phyloP scores from a whole-genome alignment of 35 echinoderm and acorn worm genomes.

The Apostichopus parvimensis region DNA sequence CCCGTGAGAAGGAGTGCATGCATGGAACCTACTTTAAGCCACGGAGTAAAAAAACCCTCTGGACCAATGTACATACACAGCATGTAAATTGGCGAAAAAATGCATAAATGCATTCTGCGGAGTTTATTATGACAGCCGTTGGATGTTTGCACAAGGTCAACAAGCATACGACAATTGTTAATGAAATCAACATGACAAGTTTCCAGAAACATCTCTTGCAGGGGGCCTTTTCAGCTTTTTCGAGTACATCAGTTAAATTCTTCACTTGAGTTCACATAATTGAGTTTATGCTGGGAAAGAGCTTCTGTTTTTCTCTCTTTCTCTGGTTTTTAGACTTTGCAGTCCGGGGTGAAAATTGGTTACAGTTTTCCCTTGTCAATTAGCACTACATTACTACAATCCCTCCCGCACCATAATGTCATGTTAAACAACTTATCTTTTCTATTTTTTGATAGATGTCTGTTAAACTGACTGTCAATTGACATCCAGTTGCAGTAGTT shows the following conservation, averaged over 20 bases:
- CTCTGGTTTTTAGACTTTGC: too few species aligned
- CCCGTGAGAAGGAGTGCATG: too few species aligned
- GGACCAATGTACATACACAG: too few species aligned
- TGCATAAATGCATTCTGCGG: too few species aligned
- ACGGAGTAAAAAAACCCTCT: too few species aligned
- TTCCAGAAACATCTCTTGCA: not conserved
- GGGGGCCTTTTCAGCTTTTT: not conserved
- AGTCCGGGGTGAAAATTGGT: not conserved
- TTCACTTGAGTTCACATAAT: not conserved
- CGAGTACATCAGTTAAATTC: not conserved
- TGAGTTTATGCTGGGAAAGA: not conserved
- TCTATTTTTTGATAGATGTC: too few species aligned
- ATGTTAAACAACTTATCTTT: too few species aligned
- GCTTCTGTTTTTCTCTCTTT: not conserved
- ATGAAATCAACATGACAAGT: not conserved
- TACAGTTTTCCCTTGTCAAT: not conserved
- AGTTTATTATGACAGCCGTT: not conserved
- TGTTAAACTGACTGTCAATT: too few species aligned
- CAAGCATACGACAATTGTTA: not conserved
- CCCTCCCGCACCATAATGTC: too few species aligned
- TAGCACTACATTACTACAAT: not conserved
- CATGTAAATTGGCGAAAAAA: too few species aligned
- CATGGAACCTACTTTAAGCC: too few species aligned
- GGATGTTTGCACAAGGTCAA: not conserved
- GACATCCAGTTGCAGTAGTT: too few species aligned